phyloP scores from a whole-genome alignment of 2,113 vertebrate genomes.

The Pygoscelis antarcticus region DNA sequence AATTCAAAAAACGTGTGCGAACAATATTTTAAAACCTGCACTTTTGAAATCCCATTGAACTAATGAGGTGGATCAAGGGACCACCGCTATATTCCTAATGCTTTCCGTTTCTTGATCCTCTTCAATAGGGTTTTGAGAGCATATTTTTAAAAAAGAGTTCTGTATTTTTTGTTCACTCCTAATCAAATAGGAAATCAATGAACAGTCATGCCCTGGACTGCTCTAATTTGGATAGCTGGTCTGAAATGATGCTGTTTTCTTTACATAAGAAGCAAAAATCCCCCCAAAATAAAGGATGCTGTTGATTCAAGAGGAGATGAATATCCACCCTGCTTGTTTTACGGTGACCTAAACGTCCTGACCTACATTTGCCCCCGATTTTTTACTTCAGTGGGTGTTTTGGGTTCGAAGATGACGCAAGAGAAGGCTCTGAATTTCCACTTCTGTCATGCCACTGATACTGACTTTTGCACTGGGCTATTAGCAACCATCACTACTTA shows the following conservation, averaged over 20 bases:
- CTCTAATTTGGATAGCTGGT: neutral
- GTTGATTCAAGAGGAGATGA: neutral
- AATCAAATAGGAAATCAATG: constrained; percentile 49
- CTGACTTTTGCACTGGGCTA: neutral
- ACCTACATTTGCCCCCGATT: neutral
- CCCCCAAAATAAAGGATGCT: neutral
- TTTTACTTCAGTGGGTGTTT: neutral
- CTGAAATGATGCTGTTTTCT: neutral
- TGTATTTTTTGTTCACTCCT: neutral
- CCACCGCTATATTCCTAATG: neutral
- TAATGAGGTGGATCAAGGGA: constrained; percentile 36
- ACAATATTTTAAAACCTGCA: constrained; percentile 30
- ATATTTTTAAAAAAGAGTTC: neutral
- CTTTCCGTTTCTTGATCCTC: neutral
- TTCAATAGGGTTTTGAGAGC: constrained; percentile 5
- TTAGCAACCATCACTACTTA: neutral
- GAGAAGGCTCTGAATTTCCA: neutral
- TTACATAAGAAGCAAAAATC: neutral
- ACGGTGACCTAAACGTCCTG: neutral
- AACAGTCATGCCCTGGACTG: neutral
- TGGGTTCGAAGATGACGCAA: neutral
- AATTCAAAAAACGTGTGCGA: constrained; percentile 44
- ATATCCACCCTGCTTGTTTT: neutral
- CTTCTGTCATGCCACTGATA: neutral
- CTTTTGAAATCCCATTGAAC: constrained; percentile 51